Conservation (phyloP, 2,113 vertebrate species). For the Urocynchramus pylzowi region DNA sequence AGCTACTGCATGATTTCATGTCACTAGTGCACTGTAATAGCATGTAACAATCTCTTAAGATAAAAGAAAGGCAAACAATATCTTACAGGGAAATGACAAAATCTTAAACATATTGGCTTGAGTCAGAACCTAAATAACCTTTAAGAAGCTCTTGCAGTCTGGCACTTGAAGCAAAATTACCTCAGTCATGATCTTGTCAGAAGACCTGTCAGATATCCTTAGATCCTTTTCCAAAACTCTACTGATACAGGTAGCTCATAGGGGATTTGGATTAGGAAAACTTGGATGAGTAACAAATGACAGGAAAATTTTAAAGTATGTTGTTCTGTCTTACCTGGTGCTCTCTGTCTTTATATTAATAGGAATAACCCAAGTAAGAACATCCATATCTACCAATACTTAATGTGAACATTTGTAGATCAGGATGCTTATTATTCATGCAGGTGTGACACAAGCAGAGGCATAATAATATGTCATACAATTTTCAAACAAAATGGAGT, state of each 20-base stretch:
- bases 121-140: background rate
- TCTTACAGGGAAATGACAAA: background rate
- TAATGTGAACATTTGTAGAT: background rate
- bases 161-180: background rate
- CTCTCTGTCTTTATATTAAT: background rate
- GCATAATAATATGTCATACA: background rate
- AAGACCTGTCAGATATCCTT: background rate
- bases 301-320: accelerated
- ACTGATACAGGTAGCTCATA: background rate
- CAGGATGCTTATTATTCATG: background rate
- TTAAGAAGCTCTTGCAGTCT: background rate
- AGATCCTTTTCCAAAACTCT: background rate
- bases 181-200: background rate
- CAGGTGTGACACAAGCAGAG: background rate
- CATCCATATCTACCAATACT: background rate
- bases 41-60: background rate
- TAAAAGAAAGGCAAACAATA: background rate
- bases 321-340: background rate
- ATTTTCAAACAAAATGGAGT: background rate
- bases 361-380: background rate
- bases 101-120: background rate
- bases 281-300: background rate
- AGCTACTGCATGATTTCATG: background rate
- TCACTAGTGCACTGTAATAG: background rate
- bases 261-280: background rate